These are phyloP conservation scores for Torymus aiolomorphi DNA, from an alignment of 2,888 invertebrate species.

Conservation along the genomic window DNA sequence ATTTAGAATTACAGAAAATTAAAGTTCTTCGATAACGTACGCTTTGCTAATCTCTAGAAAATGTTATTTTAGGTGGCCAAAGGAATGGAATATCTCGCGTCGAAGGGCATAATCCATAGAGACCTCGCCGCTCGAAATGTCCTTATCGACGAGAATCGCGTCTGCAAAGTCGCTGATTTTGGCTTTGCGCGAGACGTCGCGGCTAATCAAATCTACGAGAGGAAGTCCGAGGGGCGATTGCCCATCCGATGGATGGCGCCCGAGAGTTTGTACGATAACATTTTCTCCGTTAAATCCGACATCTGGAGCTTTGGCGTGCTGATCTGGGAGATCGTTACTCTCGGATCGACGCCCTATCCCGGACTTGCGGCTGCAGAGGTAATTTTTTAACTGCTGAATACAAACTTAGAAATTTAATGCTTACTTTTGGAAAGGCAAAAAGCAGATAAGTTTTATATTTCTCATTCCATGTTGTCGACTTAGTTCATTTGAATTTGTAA, in stretches of 20 bases:
- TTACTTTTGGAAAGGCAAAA: no score
- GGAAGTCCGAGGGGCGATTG: constrained; percentile 86
- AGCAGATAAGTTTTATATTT: no score
- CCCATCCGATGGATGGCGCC: constrained; percentile 96
- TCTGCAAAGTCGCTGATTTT: constrained; percentile 95
- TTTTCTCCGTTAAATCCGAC: constrained; percentile 95
- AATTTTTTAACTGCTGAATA: constrained; percentile 1
- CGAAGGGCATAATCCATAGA: constrained; percentile 85
- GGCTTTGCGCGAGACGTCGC: constrained; percentile 94
- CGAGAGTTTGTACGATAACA: constrained; percentile 94
- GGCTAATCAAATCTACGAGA: constrained; percentile 91
- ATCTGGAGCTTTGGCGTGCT: constrained; percentile 97
- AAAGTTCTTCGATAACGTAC: no score
- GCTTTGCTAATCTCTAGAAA: not conserved
- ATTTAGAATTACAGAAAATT: no score
- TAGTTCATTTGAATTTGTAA: no score
- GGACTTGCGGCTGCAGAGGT: constrained; percentile 94
- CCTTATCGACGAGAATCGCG: constrained; percentile 89
- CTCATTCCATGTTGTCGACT: no score
- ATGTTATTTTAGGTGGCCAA: constrained; percentile 78
- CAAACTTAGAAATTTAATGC: no score
- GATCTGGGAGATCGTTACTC: constrained; percentile 96
- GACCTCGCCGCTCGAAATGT: constrained; percentile 94
- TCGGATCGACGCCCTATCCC: constrained; percentile 96
- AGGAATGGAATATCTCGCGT: constrained; percentile 73